Conservation (phyloP, 2,113 vertebrate species). For the Hystrix cristata region DNA sequence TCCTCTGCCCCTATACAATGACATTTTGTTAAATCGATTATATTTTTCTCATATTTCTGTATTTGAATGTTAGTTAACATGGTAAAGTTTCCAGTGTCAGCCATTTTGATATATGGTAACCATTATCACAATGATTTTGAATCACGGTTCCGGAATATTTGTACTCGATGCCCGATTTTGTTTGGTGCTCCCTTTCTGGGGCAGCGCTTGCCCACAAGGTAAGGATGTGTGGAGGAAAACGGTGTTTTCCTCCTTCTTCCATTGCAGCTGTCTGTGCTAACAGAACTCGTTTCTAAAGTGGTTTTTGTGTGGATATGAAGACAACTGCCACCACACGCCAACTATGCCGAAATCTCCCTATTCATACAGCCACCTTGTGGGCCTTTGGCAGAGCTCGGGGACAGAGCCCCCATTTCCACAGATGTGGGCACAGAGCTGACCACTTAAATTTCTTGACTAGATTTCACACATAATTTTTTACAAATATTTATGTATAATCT, state of each 20-base stretch:
- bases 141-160: neutral
- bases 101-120: neutral
- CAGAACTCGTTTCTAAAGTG: neutral
- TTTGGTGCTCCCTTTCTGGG: neutral
- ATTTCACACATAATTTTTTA: neutral
- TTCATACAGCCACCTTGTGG: accelerated
- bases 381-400: neutral
- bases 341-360: neutral
- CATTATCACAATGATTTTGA: neutral
- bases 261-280: neutral
- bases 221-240: neutral
- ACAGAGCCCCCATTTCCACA: neutral
- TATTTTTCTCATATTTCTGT: neutral
- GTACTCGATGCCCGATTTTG: neutral
- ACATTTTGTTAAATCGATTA: neutral
- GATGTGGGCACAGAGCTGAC: neutral
- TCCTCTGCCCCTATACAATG: neutral
- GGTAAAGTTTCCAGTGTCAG: neutral
- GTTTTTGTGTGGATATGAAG: accelerated
- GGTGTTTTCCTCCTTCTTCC: neutral
- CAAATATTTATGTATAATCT: neutral
- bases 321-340: accelerated
- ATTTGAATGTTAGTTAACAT: neutral
- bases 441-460: neutral
- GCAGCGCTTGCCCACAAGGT: neutral